Evolutionary conservation across 2,888 invertebrate genomes (phyloP).

Genomic region (Diploptera punctata): DNA sequence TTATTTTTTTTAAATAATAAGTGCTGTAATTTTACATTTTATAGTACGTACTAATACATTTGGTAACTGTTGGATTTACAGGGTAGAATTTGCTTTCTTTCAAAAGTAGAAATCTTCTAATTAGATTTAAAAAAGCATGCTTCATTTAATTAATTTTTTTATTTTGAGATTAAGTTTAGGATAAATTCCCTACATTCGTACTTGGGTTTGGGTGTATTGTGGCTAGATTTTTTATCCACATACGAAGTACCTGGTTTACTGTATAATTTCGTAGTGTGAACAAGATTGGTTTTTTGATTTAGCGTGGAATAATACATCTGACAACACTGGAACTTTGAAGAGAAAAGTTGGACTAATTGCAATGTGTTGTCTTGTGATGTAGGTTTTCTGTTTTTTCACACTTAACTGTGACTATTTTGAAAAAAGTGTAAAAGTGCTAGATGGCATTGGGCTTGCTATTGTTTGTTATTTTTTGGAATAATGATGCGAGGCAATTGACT

Average conservation of each 20-base stretch:
- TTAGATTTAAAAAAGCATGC: neutral
- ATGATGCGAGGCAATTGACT: neutral
- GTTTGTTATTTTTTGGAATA: neutral
- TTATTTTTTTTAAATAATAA: no score
- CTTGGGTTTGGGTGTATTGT: constrained; percentile 4
- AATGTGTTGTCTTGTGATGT: constrained; percentile 11
- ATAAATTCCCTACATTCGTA: neutral
- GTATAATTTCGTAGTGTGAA: neutral
- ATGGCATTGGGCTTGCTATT: constrained; percentile 5
- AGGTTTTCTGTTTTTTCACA: constrained; percentile 2
- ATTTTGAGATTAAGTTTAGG: neutral
- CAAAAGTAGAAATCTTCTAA: constrained; percentile 8
- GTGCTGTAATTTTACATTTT: no score
- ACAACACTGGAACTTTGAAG: neutral
- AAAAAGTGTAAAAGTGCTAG: no score
- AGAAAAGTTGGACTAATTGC: neutral
- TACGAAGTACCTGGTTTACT: neutral
- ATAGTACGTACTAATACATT: no score
- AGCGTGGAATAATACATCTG: no score
- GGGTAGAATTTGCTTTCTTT: constrained; percentile 7
- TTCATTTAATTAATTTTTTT: neutral
- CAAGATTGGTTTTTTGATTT: no score
- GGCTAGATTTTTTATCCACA: neutral
- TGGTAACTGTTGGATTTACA: neutral
- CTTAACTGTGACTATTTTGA: no score